Base-by-base conservation (phyloP, 37 sponge, comb jelly and placozoan genomes). In the Beroe forskalii region DNA sequence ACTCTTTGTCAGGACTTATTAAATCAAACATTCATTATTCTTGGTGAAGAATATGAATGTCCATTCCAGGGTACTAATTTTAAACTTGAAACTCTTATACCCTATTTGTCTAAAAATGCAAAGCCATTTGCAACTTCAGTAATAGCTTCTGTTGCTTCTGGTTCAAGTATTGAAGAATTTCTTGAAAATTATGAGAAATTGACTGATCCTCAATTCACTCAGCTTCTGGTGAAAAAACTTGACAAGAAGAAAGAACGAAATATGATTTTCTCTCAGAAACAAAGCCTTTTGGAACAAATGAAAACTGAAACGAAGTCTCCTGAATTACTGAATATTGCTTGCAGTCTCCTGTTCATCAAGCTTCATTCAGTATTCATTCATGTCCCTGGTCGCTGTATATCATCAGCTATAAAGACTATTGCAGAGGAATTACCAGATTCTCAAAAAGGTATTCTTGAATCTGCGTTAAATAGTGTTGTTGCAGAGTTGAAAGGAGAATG, bases 211-310 rank as follows among this genome's bases (percentile, higher is more conserved):
- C 92, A 93, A 0, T 94, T 89, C 36, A 92, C 91, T 31, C 95
- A 95, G 2, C 30, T 96, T 23, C n/a, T 94, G 89, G 94, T 96
- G 0, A 94, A 94, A 42, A 94, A 92, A 67, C 67, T 93, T 0
- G 96, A 96, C 72, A 96, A 94, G 92, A 96, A 96, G 67, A 96
- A 92, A 62, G 96, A 96, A 60, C 92, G 95, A 95, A 93, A 66
- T 28, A 32, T 97, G 89, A 12, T 94, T 0, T 93, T 92, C 61
- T 62, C 91, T 27, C 95, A 97, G 60, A 89, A 91, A 63, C 92
- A 94, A 61, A 89, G 93, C 6, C 93, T 98, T 0, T 24, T 75
- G 28, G 94, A 86, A 20, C 94, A 91, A 40, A 91, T 96, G 38
- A 89, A 89, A 41, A 91, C 93, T 0, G 95, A 96, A 80, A 38